Conservation (phyloP, 2,888 invertebrate species). For the Cryptus viduatorius region DNA sequence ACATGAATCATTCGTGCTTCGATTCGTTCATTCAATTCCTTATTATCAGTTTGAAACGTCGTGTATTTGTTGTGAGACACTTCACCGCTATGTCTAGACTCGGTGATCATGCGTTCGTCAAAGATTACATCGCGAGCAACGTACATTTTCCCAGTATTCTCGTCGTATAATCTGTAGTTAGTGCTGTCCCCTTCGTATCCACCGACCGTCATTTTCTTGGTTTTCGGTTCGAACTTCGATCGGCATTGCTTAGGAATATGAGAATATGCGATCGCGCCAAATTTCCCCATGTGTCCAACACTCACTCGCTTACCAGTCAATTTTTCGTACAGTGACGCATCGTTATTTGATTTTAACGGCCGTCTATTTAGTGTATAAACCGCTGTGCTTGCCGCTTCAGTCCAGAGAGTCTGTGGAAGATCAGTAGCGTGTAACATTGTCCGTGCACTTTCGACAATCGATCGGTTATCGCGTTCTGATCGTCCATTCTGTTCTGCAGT, state of each 20-base stretch:
- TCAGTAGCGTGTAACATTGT: slow-evolving; percentile 64
- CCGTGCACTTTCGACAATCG: slow-evolving; percentile 68
- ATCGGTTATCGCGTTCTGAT: no score
- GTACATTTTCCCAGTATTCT: background rate
- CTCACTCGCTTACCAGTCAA: slow-evolving; percentile 13
- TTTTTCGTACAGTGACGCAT: slow-evolving; percentile 28
- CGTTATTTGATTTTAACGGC: slow-evolving; percentile 15
- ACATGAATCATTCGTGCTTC: background rate
- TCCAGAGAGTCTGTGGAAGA: slow-evolving; percentile 38
- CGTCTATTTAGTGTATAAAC: slow-evolving; percentile 39
- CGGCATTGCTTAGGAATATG: slow-evolving; percentile 37
- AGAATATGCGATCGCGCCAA: slow-evolving; percentile 15
- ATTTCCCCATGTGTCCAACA: slow-evolving; percentile 13
- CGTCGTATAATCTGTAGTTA: background rate
- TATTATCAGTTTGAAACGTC: background rate
- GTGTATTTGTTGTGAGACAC: background rate
- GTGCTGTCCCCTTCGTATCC: background rate
- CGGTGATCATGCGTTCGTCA: background rate
- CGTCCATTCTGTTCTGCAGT: no score
- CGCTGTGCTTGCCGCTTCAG: slow-evolving; percentile 50
- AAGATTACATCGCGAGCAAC: background rate
- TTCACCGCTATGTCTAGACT: background rate
- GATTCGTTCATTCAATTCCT: background rate
- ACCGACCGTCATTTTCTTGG: background rate
- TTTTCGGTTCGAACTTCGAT: slow-evolving; percentile 16